Evolutionary conservation across 1,140 invertebrate species (phyloP).

Genomic region (Melanaphis sacchari): DNA sequence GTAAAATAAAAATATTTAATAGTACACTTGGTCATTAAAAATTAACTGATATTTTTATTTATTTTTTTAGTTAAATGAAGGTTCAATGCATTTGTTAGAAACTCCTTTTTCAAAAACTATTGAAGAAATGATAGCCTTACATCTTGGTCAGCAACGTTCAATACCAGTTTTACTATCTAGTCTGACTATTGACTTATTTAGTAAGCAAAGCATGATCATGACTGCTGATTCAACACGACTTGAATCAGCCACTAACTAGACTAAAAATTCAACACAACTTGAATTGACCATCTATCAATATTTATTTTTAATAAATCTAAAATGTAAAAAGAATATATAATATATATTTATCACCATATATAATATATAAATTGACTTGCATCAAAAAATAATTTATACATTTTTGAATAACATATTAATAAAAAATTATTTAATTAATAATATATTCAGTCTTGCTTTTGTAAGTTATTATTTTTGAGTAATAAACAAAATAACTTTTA

Average conservation of each 20-base stretch:
- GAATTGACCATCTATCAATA: neutral
- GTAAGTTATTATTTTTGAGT: neutral
- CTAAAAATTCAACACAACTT: neutral
- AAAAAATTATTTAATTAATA: conserved; percentile 12
- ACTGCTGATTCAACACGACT: conserved; percentile 52
- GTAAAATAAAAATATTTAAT: neutral
- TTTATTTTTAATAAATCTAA: neutral
- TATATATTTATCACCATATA: neutral
- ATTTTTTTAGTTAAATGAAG: conserved; percentile 64
- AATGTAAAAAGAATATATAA: neutral
- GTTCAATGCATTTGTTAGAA: conserved; percentile 80
- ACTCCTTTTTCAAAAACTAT: conserved; percentile 81
- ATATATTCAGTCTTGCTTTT: neutral
- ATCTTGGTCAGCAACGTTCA: conserved; percentile 79
- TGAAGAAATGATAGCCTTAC: conserved; percentile 74
- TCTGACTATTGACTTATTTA: conserved; percentile 72
- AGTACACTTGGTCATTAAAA: neutral
- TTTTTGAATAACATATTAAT: neutral
- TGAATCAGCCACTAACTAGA: conserved; percentile 38
- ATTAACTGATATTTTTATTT: neutral
- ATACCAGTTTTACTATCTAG: conserved; percentile 86
- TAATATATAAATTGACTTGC: conserved; percentile 4
- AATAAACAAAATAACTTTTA: neutral
- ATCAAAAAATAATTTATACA: neutral
- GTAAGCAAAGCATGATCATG: conserved; percentile 60